Evolutionary conservation across 2,888 invertebrate genomes (phyloP).

Genomic region (Horisme vitalbata): DNA sequence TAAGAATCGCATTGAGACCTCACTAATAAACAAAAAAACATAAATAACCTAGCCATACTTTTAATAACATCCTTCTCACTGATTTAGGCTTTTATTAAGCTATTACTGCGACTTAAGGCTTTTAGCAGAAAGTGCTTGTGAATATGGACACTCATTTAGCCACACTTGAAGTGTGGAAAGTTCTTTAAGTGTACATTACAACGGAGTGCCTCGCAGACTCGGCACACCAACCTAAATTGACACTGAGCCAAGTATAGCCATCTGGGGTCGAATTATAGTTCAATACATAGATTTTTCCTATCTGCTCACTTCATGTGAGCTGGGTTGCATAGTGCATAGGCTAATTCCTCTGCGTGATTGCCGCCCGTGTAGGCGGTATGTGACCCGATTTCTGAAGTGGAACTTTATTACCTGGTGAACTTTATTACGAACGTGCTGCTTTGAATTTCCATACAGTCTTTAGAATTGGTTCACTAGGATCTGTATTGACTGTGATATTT

Average conservation of each 20-base stretch:
- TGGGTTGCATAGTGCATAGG: not conserved
- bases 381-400: conserved; percentile 4
- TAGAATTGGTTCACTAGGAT: not conserved
- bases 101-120: conserved; percentile 10
- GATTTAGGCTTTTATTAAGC: not conserved
- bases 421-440: conserved; percentile 10
- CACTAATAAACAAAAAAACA: no score
- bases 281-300: no score
- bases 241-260: no score
- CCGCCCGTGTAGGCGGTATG: not conserved
- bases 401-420: conserved; percentile 1
- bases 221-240: not conserved
- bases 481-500: not conserved
- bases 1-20: no score
- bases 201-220: not conserved
- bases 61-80: no score
- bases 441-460: conserved; percentile 2
- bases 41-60: no score
- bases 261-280: no score
- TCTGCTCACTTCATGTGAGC: not conserved
- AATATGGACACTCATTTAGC: conserved; percentile 7
- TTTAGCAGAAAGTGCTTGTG: conserved; percentile 10
- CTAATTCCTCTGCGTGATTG: not conserved
- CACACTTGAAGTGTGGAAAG: conserved; percentile 18
- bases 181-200: conserved; percentile 18